Evolutionary conservation across 2,113 vertebrate species (phyloP).

Genomic region (Irena cyanogastra): DNA sequence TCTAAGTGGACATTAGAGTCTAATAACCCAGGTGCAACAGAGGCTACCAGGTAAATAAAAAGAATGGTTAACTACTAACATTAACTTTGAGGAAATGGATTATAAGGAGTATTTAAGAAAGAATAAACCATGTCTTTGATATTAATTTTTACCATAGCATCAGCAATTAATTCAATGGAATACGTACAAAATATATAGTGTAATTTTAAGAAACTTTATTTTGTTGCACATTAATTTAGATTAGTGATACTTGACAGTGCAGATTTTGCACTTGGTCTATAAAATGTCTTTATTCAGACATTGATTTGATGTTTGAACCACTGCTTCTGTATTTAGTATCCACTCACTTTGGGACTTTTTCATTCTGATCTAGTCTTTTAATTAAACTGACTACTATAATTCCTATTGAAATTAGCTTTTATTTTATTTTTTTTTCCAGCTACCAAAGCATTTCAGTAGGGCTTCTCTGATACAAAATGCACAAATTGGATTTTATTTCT

Average conservation of each 20-base stretch:
- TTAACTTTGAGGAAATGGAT: conserved; percentile 6
- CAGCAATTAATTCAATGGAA: conserved; percentile 23
- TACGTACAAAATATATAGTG: conserved; percentile 13
- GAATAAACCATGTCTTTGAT: conserved; percentile 26
- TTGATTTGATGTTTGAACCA: conserved; percentile 32
- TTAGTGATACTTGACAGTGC: conserved; percentile 26
- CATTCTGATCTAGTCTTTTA: conserved; percentile 67
- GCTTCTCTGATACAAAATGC: conserved; percentile 68
- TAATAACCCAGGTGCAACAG: background rate
- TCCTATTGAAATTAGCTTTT: conserved; percentile 75
- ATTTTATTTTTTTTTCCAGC: conserved; percentile 66
- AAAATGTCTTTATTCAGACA: conserved; percentile 52
- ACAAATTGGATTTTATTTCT: conserved; percentile 75
- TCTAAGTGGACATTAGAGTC: background rate
- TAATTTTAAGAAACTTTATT: conserved; percentile 28
- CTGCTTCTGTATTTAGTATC: conserved; percentile 53
- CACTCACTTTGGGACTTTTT: conserved; percentile 51
- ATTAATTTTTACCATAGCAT: background rate
- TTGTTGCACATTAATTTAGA: conserved; percentile 19
- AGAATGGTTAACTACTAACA: background rate
- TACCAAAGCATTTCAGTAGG: conserved; percentile 70
- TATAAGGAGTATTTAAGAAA: conserved; percentile 7
- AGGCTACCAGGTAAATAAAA: background rate
- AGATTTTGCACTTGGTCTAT: conserved; percentile 25
- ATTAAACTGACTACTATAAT: conserved; percentile 74